phyloP scores from a whole-genome alignment of 2,113 vertebrate species.

The Papio anubis region DNA sequence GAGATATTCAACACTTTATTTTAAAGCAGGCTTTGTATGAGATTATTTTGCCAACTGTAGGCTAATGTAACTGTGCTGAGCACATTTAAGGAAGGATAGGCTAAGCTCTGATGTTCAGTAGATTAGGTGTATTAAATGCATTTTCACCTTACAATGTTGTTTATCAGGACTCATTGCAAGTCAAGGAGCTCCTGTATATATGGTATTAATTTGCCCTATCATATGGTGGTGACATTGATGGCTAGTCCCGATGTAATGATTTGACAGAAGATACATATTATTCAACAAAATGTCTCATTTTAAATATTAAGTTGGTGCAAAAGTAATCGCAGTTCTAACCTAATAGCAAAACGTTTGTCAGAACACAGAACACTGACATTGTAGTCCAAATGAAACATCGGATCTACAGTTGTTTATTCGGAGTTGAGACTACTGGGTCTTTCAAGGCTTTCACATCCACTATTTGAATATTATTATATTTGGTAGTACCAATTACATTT shows the following conservation, averaged over 20 bases:
- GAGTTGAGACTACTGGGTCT: background rate
- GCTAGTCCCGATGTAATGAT: background rate
- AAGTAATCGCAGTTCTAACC: no score
- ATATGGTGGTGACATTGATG: background rate
- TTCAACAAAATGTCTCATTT: background rate
- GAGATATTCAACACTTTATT: background rate
- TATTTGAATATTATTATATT: background rate
- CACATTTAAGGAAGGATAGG: background rate
- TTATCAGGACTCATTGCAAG: background rate
- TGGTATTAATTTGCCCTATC: background rate
- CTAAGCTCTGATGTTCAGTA: background rate
- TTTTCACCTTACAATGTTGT: background rate
- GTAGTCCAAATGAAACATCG: background rate
- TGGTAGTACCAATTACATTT: background rate
- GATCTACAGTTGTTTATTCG: background rate
- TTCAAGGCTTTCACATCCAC: background rate
- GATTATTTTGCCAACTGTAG: background rate
- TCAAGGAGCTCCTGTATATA: background rate
- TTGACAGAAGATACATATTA: background rate
- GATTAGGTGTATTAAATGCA: background rate
- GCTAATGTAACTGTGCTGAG: background rate
- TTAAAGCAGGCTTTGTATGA: background rate
- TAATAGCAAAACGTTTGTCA: background rate
- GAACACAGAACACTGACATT: background rate
- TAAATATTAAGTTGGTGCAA: background rate